Percentiles rank a stretch among this genome's conserved stretches.
These are phyloP conservation scores for Aurelia sp. DNA, from an alignment of 30 jellyfish, hydroid and myxozoan genomes.

Conservation along the genomic window DNA sequence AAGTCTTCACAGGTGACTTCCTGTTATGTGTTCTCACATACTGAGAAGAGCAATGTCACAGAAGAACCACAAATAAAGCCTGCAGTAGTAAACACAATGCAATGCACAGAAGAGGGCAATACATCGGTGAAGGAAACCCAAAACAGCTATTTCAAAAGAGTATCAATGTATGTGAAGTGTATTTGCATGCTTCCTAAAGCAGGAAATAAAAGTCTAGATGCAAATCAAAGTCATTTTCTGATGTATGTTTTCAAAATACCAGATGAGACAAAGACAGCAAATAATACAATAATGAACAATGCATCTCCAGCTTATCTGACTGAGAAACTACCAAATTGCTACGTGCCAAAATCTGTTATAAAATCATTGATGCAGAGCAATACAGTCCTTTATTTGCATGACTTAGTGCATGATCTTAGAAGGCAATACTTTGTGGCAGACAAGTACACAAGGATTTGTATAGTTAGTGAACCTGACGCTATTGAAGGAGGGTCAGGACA, in stretches of 20 bases:
- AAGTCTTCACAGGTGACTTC: too few relatives aligned
- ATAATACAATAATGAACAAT: too few relatives aligned
- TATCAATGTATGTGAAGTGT: too few relatives aligned
- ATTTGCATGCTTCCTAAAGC: too few relatives aligned
- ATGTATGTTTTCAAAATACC: too few relatives aligned
- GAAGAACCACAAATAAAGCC: not conserved
- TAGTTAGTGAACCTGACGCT: not conserved
- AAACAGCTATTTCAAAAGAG: too few relatives aligned
- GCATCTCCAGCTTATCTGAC: not conserved
- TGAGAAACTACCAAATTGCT: constrained; percentile 47
- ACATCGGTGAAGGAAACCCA: too few relatives aligned
- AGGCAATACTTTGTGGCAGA: constrained; percentile 12
- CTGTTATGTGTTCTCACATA: not conserved
- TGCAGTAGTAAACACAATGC: too few relatives aligned
- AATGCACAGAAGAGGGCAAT: too few relatives aligned
- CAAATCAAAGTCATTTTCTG: too few relatives aligned
- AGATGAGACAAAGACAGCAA: too few relatives aligned
- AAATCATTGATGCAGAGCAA: constrained; percentile 3
- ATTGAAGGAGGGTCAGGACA: not conserved
- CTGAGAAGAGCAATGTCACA: not conserved
- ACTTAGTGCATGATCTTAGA: not conserved
- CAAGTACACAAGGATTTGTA: constrained; percentile 18
- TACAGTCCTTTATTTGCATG: not conserved
- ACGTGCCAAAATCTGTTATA: constrained; percentile 34
- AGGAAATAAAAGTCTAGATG: too few relatives aligned